Conservation (phyloP, 2,888 invertebrate genomes). For the Masnerella sp. region DNA sequence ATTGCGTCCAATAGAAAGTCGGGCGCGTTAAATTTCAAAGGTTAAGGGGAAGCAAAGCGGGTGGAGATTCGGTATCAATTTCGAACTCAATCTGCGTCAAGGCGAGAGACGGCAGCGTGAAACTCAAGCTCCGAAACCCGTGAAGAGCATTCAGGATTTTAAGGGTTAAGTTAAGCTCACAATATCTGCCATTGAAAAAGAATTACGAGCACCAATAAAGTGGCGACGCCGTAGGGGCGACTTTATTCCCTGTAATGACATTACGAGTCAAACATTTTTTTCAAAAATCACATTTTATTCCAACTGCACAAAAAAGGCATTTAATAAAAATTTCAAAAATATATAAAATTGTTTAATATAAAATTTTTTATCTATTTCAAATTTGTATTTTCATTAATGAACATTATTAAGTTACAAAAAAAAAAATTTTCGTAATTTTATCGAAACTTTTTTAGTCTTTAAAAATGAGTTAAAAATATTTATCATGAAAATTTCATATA, state of each 20-base stretch:
- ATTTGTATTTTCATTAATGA: too few relatives aligned
- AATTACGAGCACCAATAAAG: constrained; percentile 20
- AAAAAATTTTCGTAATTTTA: too few relatives aligned
- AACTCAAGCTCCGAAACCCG: constrained; percentile 72
- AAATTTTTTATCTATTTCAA: too few relatives aligned
- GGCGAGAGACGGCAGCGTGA: constrained; percentile 58
- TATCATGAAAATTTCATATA: too few relatives aligned
- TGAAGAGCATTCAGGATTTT: constrained; percentile 67
- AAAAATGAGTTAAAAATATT: too few relatives aligned
- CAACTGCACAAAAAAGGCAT: too few relatives aligned
- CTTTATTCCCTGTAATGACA: constrained; percentile 6
- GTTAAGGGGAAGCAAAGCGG: constrained; percentile 13
- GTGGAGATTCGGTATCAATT: constrained; percentile 65
- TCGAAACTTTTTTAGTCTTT: too few relatives aligned
- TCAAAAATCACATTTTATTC: too few relatives aligned
- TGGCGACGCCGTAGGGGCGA: neutral
- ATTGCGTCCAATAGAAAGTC: constrained; percentile 4
- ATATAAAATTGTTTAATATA: neutral
- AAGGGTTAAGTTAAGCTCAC: constrained; percentile 69
- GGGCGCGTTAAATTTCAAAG: constrained; percentile 29
- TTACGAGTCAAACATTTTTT: neutral
- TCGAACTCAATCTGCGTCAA: constrained; percentile 57
- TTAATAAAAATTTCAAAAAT: neutral
- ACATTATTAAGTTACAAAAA: too few relatives aligned
- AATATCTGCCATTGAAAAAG: constrained; percentile 49